Evolutionary conservation across 1,140 invertebrate genomes (phyloP).

Genomic region (Eriosoma lanigerum): DNA sequence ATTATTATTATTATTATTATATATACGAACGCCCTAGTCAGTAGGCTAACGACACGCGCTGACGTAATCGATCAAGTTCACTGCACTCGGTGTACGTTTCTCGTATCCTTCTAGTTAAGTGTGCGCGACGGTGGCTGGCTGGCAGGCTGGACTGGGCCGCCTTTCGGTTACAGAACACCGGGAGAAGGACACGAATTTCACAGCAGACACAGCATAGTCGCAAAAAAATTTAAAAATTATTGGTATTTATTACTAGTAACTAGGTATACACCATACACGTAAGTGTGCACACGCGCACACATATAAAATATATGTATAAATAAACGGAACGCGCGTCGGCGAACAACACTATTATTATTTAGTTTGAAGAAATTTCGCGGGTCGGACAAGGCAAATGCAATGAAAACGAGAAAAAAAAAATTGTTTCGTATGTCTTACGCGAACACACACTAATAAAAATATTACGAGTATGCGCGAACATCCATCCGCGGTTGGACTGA

Average conservation of each 20-base stretch:
- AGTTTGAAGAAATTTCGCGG: neutral
- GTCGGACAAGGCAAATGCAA: neutral
- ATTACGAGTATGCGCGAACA: constrained; percentile 5
- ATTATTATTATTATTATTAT: too few species aligned
- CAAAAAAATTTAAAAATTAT: neutral
- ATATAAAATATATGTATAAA: constrained; percentile 1
- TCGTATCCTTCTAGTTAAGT: neutral
- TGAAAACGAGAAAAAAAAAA: neutral
- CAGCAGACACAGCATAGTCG: neutral
- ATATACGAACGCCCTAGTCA: constrained; percentile 15
- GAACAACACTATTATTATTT: neutral
- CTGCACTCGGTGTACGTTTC: constrained; percentile 38
- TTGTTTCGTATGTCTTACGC: neutral
- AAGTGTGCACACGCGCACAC: neutral
- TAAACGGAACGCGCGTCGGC: neutral
- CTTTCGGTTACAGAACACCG: neutral
- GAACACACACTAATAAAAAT: neutral
- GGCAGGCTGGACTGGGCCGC: constrained; percentile 1
- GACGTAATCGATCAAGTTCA: constrained; percentile 51
- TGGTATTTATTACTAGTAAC: neutral
- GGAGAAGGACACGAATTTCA: neutral
- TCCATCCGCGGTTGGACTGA: too few species aligned
- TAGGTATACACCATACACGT: neutral
- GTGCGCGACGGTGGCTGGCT: constrained; percentile 14
- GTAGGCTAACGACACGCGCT: constrained; percentile 31